Conservation (phyloP, 2,113 vertebrate species). For the Loxodonta africana region DNA sequence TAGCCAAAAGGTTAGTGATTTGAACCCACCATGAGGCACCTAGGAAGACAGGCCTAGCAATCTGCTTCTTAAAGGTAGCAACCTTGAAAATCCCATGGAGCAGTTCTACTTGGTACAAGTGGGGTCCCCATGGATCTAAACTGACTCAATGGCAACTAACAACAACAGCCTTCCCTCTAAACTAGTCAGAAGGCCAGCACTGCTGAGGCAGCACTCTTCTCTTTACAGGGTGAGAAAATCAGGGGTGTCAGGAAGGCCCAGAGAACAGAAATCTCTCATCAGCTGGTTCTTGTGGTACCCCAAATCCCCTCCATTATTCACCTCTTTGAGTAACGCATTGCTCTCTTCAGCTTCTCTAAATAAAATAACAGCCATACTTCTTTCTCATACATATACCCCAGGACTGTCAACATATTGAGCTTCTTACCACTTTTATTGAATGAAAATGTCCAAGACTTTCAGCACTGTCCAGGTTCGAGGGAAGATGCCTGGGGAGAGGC, state of each 20-base stretch:
- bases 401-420: not conserved
- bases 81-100: not conserved
- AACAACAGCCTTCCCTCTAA: not conserved
- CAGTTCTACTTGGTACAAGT: not conserved
- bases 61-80: not conserved
- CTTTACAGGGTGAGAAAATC: accelerated
- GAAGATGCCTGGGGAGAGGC: not conserved
- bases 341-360: not conserved
- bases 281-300: not conserved
- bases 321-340: not conserved
- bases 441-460: not conserved
- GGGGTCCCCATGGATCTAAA: not conserved
- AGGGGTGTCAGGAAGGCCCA: not conserved
- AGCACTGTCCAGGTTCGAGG: not conserved
- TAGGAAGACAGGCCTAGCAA: not conserved
- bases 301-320: not conserved
- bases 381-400: not conserved
- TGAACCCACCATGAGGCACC: not conserved
- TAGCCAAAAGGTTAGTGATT: not conserved
- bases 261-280: not conserved
- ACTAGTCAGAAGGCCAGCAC: not conserved
- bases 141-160: not conserved
- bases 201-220: not conserved
- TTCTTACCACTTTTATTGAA: not conserved
- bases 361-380: not conserved